These are phyloP conservation scores for Poeciliopsis paucimaculata DNA, from an alignment of 2,797 vertebrate species.

Conservation along the genomic window DNA sequence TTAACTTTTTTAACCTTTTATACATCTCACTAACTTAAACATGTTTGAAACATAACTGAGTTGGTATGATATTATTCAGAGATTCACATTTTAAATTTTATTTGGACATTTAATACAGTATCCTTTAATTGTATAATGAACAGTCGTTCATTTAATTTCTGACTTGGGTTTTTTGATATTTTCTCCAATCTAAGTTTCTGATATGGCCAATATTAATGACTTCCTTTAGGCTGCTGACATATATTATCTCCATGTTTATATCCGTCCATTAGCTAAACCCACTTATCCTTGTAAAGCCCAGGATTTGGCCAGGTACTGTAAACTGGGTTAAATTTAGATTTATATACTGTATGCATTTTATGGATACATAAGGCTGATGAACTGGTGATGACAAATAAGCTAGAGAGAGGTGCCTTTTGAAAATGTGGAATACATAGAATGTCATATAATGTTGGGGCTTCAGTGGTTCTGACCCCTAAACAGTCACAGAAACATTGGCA, in stretches of 20 bases:
- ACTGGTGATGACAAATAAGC: not conserved
- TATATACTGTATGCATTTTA: not conserved
- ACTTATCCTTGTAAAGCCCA: not conserved
- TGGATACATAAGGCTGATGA: not conserved
- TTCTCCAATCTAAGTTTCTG: not conserved
- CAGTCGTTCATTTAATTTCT: not conserved
- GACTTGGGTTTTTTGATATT: not conserved
- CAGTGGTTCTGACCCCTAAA: not conserved
- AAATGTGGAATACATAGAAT: not conserved
- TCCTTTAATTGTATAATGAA: not conserved
- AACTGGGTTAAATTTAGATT: not conserved
- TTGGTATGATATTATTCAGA: not conserved
- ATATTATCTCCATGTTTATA: not conserved
- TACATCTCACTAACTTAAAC: not conserved
- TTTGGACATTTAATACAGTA: not conserved
- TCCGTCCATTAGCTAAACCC: too few relatives aligned
- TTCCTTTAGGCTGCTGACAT: not conserved
- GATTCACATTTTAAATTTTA: not conserved
- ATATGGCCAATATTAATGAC: not conserved
- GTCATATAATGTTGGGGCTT: not conserved
- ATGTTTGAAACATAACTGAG: not conserved
- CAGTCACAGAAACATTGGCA: not conserved
- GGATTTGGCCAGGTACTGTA: not conserved
- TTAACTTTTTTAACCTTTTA: conserved; percentile 4
- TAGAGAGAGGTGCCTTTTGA: not conserved